phyloP scores from a whole-genome alignment of 2,797 vertebrate species.

The Sternotherus odoratus region DNA sequence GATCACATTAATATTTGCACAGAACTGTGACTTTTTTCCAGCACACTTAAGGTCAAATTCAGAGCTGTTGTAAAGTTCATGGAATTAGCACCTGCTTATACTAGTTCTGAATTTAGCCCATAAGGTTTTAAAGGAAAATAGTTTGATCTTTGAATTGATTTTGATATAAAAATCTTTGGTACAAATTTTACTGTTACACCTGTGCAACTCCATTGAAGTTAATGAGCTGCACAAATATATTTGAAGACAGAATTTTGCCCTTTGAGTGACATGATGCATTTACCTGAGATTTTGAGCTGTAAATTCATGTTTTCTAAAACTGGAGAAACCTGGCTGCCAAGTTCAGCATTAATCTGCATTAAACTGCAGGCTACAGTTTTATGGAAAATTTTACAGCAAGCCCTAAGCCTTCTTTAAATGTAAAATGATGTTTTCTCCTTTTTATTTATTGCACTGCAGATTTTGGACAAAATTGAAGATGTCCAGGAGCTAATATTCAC shows the following conservation, averaged over 20 bases:
- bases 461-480: slow-evolving; percentile 74
- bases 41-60: slow-evolving; percentile 15
- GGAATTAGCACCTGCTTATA: background rate
- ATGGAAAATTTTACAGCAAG: background rate
- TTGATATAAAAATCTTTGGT: slow-evolving; percentile 11
- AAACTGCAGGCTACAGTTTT: background rate
- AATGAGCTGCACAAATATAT: background rate
- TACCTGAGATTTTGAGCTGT: slow-evolving; percentile 3
- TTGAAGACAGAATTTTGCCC: background rate
- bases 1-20: slow-evolving; percentile 70
- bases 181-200: background rate
- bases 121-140: slow-evolving; percentile 36
- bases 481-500: slow-evolving; percentile 60
- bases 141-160: slow-evolving; percentile 43
- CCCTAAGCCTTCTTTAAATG: background rate
- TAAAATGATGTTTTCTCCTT: background rate
- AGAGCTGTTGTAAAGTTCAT: background rate
- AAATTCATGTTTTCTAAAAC: background rate
- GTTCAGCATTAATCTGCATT: background rate
- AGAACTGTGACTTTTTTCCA: slow-evolving; percentile 39
- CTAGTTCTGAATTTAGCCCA: background rate
- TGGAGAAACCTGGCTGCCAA: background rate
- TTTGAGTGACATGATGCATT: background rate
- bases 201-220: background rate
- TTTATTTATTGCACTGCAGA: slow-evolving; percentile 43